Base-by-base conservation (phyloP, 2,113 vertebrate species). In the Corythaixoides concolor region DNA sequence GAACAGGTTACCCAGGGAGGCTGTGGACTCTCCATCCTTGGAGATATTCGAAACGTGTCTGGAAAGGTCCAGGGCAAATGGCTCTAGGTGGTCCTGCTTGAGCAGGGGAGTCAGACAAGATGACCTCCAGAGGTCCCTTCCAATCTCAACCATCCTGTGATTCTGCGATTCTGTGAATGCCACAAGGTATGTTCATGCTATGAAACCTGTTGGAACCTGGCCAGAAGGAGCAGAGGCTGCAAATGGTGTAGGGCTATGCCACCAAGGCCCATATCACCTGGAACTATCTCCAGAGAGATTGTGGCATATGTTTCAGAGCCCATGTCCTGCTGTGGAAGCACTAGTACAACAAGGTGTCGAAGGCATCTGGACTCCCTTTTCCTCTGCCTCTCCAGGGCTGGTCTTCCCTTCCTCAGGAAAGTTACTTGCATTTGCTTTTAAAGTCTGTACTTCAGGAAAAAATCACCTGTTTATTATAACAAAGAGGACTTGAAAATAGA, bases 401-500 rank as follows among this genome's bases (percentile, higher is more conserved):
- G 16, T 55, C 70, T 80, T 85, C 20, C 19, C 6, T 41, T 81
- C 55, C 15, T 66, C 43, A 67, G 47, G 18, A 63, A 84, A 81
- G 53, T 32, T 49, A 60, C 8, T 81, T 75, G 23, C 47, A 74
- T 37, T 70, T 73, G 24, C 68, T 84, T 95, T 93, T 77, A 30
- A 86, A 80, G 63, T 78, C 56, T 63, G 47, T 45, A 49, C 64
- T 89, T 90, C 37, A 88, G 55, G 58, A 82, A 92, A 85, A 89
- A 82, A 7, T 88, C 56, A 45, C 80, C 72, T 88, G 50, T 77
- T 92, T 92, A 67, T 95, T 88, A 56, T 63, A 89, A 91, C 76
- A 85, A 91, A 88, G 81, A 2, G 0, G 41, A 56, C 55, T 72
- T 95, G 69, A 97, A 97, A 96, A 95, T 89, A 95, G 69, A 56